Base-by-base conservation (phyloP, 2,113 vertebrate genomes). In the Zosterops borbonicus region DNA sequence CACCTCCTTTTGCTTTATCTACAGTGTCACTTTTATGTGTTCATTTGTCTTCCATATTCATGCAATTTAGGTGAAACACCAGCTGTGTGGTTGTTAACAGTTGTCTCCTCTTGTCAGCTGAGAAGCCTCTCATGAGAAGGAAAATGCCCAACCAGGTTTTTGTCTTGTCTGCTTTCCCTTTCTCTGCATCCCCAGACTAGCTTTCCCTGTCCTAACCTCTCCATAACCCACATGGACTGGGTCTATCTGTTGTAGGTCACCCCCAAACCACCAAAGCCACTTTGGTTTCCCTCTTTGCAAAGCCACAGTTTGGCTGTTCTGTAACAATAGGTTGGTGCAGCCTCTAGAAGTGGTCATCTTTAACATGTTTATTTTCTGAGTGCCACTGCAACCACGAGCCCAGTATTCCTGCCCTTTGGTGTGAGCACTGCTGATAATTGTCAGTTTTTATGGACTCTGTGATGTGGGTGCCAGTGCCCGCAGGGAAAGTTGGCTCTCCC, bases 401-500 rank as follows among this genome's bases (percentile, higher is more conserved):
- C 18, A 24, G 14, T 39, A 44, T 55, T 74, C 11, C 67, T 79
- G 75, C 35, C 8, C 70, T 75, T 58, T 62, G 27, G 69, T 75
- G 42, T 14, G 20, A 63, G 23, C 52, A 5, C 4, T 70, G 73
- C 50, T 84, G 70, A 5, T 67, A 33, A 59, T 0, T 39, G 18
- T 63, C 6, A 6, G 5, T 27, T 69, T 75, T 62, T 62, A 12
- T 22, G 0, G 13, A 14, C 37, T 59, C 70, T 18, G 20, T 0
- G 0, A 3, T 44, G 67, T 19, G 4, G 14, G 14, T 63, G 67
- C 19, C 23, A 10, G 3, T 11, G 3, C n/a, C 63, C 29, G 24
- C 56, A 44, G 46, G 37, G 60, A 42, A 28, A 14, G 15, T 67
- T 87, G 77, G 17, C 49, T 76, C 4, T 70, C 49, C 81, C 19